These are phyloP conservation scores for Herminia tarsipennalis DNA, from an alignment of 2,888 invertebrate genomes.

Conservation along the genomic window DNA sequence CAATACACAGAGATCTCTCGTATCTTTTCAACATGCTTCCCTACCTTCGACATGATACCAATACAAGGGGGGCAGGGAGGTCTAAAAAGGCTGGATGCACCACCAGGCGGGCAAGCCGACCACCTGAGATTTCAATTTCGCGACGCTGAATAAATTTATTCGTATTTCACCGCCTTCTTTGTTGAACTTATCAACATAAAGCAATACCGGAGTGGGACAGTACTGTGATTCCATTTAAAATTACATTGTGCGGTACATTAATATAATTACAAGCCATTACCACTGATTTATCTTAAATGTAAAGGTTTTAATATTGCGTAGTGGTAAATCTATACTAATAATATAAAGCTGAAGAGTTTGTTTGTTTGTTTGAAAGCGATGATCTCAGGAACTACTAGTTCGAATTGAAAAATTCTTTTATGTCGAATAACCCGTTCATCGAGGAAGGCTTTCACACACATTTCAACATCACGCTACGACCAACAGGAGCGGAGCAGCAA, in stretches of 20 bases:
- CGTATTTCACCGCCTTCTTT: conserved; percentile 66
- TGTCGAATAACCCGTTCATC: too few species aligned
- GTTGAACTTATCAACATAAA: conserved; percentile 60
- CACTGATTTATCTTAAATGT: not conserved
- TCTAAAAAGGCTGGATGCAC: conserved; percentile 51
- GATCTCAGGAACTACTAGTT: too few species aligned
- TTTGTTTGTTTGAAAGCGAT: too few species aligned
- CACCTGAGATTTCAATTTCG: conserved; percentile 84
- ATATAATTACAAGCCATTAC: not conserved
- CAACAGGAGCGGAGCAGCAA: too few species aligned
- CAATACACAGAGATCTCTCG: conserved; percentile 51
- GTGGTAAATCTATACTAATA: too few species aligned
- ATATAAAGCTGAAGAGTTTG: too few species aligned
- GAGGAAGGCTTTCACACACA: too few species aligned
- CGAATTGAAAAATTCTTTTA: too few species aligned
- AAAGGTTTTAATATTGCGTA: too few species aligned
- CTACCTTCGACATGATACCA: conserved; percentile 34
- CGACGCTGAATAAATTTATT: conserved; percentile 79
- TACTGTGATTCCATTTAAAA: conserved; percentile 35
- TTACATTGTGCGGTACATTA: conserved; percentile 12
- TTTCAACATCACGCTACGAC: too few species aligned
- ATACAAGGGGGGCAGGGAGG: conserved; percentile 43
- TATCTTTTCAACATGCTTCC: conserved; percentile 45
- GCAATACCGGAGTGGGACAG: conserved; percentile 48
- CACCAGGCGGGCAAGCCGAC: conserved; percentile 58